These are phyloP conservation scores for Catocala fraxini DNA, from an alignment of 2,888 invertebrate species.

Conservation along the genomic window DNA sequence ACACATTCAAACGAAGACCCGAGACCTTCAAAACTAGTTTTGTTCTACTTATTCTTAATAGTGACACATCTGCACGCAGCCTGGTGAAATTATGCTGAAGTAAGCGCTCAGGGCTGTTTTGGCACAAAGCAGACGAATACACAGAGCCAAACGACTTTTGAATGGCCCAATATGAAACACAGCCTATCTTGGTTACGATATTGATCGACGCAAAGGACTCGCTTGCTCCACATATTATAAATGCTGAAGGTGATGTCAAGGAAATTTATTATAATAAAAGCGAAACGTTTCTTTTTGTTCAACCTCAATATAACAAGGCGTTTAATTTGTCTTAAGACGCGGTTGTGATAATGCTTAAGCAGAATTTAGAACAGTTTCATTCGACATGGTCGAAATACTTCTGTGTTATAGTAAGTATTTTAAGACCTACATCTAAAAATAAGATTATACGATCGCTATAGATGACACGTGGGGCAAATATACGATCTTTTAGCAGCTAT, in stretches of 20 bases:
- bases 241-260: conserved; percentile 3
- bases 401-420: too few relatives aligned
- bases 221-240: conserved; percentile 13
- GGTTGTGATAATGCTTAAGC: too few relatives aligned
- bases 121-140: conserved; percentile 23
- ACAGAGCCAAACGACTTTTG: conserved; percentile 40
- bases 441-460: too few relatives aligned
- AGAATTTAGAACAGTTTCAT: too few relatives aligned
- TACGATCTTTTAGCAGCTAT: too few relatives aligned
- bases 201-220: conserved; percentile 28
- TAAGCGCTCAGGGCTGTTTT: conserved; percentile 29
- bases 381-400: too few relatives aligned
- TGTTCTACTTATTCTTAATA: conserved; percentile 22
- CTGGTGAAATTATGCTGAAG: conserved; percentile 16
- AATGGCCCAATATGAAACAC: conserved; percentile 32
- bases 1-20: background rate
- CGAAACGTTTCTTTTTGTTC: background rate
- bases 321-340: too few relatives aligned
- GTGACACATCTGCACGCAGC: conserved; percentile 14
- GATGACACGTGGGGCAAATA: too few relatives aligned
- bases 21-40: conserved; percentile 11
- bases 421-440: too few relatives aligned
- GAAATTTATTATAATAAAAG: background rate
- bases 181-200: conserved; percentile 39
- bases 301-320: background rate